Evolutionary conservation across 1,140 invertebrate species (phyloP), one percentile per base, ranked within the genome.

Genomic region (Drosophila bipectinata): DNA sequence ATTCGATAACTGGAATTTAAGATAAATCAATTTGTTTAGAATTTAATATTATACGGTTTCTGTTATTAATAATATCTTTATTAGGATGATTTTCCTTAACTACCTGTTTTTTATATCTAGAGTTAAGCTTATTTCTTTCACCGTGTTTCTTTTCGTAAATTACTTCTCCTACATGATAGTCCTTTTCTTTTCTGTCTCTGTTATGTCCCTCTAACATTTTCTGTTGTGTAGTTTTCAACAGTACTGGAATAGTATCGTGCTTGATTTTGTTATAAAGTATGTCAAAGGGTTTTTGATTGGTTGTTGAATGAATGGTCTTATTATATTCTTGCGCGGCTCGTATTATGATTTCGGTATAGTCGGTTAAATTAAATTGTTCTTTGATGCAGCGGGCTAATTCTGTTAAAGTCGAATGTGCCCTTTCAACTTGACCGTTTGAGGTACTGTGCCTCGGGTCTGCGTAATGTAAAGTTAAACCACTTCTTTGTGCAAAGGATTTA

Each of bases 291-390:
- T 26, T 12, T 34, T 51, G 30, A 28, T 39, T 54, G 3, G 52
- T 24, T 26, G 21, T 26, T 4, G 52, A 54, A 39, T 54, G 18
- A 21, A 54, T 54, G 12, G 9, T 54, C 15, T n/a, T 12, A 21
- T 39, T 39, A 14, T 55, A 26, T 26, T 55, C 39, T n/a, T 55
- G 34, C 39, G 18, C 34, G 5, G 53, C 34, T 55, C 34, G 39
- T 14, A 55, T 55, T 10, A 55, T n/a, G 9, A 55, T 55, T 55
- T 55, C 53, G 1, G 34, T 41, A 41, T 55, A 52, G 39, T 55
- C 34, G 39, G 18, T 14, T 14, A 55, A 39, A 14, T 39, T 55
- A 26, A 55, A 24, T 21, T 55, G 3, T 10, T 55, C 53, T 18
- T 54, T 24, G 6, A 39, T 54, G 18, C 52, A 54, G 6, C 52